Conservation (phyloP, 2,113 vertebrate genomes). For the Callospermophilus lateralis region DNA sequence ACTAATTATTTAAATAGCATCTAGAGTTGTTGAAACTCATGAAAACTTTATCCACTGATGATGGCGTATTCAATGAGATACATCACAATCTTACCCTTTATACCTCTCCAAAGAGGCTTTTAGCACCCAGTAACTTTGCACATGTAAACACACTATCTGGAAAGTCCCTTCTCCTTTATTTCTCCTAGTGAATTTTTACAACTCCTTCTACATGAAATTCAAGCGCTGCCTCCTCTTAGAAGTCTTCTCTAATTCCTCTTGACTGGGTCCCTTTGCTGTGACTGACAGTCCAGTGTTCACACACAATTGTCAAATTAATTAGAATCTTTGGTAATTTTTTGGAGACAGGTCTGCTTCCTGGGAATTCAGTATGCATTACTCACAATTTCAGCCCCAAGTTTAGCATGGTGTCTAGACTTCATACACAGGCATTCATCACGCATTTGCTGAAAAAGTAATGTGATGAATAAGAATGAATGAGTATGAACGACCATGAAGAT, state of each 20-base stretch:
- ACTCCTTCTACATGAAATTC: constrained; percentile 24
- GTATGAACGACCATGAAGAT: neutral
- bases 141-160: neutral
- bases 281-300: neutral
- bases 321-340: neutral
- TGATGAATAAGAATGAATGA: neutral
- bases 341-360: neutral
- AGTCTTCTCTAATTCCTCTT: neutral
- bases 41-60: neutral
- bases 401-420: neutral
- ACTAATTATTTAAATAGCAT: constrained; percentile 27
- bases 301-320: neutral
- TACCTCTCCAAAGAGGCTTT: neutral
- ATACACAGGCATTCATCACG: neutral
- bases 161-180: neutral
- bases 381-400: neutral
- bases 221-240: neutral
- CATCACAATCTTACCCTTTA: neutral
- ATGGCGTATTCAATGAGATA: neutral
- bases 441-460: neutral
- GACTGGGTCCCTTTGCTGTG: neutral
- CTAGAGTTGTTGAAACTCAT: neutral
- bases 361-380: neutral
- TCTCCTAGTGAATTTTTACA: neutral
- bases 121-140: neutral